Conservation (phyloP, 2,888 invertebrate species). For the Tenthredo notha region DNA sequence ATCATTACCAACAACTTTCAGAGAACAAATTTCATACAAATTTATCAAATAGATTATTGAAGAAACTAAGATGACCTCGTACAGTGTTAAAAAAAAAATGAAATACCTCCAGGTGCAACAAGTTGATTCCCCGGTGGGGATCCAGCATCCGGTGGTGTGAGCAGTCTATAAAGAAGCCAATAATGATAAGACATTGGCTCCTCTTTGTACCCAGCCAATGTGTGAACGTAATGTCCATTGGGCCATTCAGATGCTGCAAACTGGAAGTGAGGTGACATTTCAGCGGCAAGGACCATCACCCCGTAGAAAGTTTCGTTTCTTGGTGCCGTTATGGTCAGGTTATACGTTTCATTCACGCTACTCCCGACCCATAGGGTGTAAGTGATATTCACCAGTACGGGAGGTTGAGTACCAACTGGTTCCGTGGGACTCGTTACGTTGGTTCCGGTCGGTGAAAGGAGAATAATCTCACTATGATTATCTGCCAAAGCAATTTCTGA, state of each 20-base stretch:
- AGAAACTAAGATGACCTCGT: not conserved
- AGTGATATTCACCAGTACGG: constrained; percentile 82
- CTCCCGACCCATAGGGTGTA: constrained; percentile 95
- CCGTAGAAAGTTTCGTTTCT: constrained; percentile 85
- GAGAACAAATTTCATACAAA: not conserved
- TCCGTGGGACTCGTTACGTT: constrained; percentile 57
- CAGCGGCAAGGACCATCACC: constrained; percentile 92
- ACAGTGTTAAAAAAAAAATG: constrained; percentile 31
- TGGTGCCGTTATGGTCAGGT: constrained; percentile 87
- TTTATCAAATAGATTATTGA: not conserved
- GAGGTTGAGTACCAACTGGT: constrained; percentile 59
- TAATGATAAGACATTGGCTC: constrained; percentile 92
- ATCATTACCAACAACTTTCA: not conserved
- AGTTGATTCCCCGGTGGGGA: constrained; percentile 92
- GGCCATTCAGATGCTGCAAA: constrained; percentile 94
- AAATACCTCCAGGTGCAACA: constrained; percentile 92
- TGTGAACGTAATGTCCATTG: constrained; percentile 95
- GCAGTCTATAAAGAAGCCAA: constrained; percentile 92
- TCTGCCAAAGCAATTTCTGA: constrained; percentile 64
- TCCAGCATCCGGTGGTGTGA: constrained; percentile 88
- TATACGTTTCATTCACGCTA: constrained; percentile 90
- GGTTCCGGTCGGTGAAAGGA: constrained; percentile 58
- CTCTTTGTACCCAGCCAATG: constrained; percentile 89
- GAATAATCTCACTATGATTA: constrained; percentile 62
- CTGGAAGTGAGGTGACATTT: constrained; percentile 85